phyloP scores from a whole-genome alignment of 2,113 vertebrate genomes.

The Leptodactylus fuscus region DNA sequence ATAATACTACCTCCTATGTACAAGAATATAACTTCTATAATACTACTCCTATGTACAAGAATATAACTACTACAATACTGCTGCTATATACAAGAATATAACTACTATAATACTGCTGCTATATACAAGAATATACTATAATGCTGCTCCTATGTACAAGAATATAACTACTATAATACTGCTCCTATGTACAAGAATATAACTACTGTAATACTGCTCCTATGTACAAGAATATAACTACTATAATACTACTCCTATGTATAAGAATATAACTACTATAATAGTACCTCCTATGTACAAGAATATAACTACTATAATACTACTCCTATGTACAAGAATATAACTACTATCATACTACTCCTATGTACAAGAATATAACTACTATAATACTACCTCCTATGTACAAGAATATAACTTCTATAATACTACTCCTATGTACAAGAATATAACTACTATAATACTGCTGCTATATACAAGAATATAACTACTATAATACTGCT shows the following conservation, averaged over 20 bases:
- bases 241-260: background rate
- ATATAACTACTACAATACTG: conserved; percentile 13
- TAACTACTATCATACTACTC: conserved; percentile 13
- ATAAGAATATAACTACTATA: conserved; percentile 10
- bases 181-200: background rate
- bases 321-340: conserved; percentile 7
- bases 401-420: conserved; percentile 8
- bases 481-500: background rate
- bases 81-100: background rate
- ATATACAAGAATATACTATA: too few species aligned
- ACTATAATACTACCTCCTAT: background rate
- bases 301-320: conserved; percentile 12
- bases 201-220: background rate
- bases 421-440: background rate
- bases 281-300: background rate
- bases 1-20: too few species aligned
- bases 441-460: conserved; percentile 17
- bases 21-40: background rate
- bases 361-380: conserved; percentile 2
- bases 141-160: background rate
- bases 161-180: background rate
- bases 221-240: conserved; percentile 8
- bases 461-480: background rate
- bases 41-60: background rate
- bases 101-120: conserved; percentile 4